Percentiles rank a stretch among this genome's conserved stretches.
phyloP scores from a whole-genome alignment of 2,113 vertebrate species.

The Aspidoscelis tigris region DNA sequence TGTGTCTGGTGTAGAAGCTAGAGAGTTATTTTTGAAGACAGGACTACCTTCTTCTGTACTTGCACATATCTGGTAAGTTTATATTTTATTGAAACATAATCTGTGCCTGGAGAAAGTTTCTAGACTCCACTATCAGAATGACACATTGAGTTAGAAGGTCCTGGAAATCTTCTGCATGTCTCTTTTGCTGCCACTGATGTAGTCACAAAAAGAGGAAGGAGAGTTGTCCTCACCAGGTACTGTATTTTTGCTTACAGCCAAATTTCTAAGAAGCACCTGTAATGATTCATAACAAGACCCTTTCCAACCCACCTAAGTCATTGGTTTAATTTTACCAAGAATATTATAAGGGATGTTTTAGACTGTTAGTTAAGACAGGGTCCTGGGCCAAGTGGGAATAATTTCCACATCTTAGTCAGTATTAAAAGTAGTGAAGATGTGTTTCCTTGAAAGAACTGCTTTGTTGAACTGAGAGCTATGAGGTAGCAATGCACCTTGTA shows the following conservation, averaged over 20 bases:
- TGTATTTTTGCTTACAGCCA: not conserved
- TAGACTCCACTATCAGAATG: no score
- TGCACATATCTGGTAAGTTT: conserved; percentile 93
- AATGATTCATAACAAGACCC: not conserved
- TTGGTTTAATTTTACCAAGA: not conserved
- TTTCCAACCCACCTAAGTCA: not conserved
- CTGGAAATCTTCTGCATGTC: not conserved
- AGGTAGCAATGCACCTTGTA: no score
- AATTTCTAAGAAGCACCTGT: not conserved
- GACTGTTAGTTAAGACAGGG: not conserved
- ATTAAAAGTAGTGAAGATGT: not conserved
- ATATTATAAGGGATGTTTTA: not conserved
- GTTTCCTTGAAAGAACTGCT: not conserved
- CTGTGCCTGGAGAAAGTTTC: no score
- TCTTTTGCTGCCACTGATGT: not conserved
- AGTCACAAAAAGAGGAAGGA: not conserved
- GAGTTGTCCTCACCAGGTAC: not conserved
- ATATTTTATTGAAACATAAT: conserved; percentile 35
- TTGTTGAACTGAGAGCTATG: not conserved
- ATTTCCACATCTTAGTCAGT: rapidly evolving
- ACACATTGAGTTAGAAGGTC: no score
- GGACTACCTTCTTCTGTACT: conserved; percentile 90
- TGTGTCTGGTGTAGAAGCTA: conserved; percentile 94
- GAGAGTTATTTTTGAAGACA: conserved; percentile 95
- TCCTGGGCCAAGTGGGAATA: not conserved